Evolutionary conservation across 2,888 invertebrate genomes (phyloP).

Genomic region (Prosopocoilus inquinatus): DNA sequence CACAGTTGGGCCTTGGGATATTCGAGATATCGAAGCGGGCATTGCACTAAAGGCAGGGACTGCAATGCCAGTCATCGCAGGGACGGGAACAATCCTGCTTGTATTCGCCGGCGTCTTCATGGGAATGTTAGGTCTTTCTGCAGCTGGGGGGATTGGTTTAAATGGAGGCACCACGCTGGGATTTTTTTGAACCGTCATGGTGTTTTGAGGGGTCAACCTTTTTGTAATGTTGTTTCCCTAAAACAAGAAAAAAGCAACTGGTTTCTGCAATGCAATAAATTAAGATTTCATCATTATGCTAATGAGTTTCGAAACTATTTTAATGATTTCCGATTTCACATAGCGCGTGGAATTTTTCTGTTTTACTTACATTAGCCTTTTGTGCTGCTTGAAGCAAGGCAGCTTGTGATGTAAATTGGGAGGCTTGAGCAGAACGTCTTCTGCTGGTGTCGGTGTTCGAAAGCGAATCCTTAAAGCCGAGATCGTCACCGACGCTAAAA

Average conservation of each 20-base stretch:
- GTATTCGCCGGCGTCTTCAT: conserved; percentile 40
- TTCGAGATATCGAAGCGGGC: conserved; percentile 58
- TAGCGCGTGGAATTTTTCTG: no score
- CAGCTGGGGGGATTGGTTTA: conserved; percentile 70
- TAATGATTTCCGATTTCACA: no score
- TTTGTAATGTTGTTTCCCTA: conserved; percentile 32
- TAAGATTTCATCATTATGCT: no score
- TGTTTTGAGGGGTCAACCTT: conserved; percentile 14
- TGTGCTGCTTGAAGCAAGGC: conserved; percentile 32
- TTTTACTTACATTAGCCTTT: conserved; percentile 16
- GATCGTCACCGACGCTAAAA: conserved; percentile 82
- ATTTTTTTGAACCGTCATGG: not conserved
- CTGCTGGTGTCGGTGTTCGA: conserved; percentile 74
- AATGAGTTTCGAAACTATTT: no score
- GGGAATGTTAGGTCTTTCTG: conserved; percentile 49
- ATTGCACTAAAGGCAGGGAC: conserved; percentile 57
- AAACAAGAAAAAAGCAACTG: conserved; percentile 12
- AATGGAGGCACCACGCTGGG: conserved; percentile 68
- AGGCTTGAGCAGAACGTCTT: conserved; percentile 51
- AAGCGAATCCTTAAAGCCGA: conserved; percentile 80
- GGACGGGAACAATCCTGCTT: conserved; percentile 38
- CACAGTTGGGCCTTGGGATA: conserved; percentile 46
- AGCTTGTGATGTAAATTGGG: conserved; percentile 39
- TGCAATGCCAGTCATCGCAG: conserved; percentile 37
- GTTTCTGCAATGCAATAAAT: not conserved